phyloP scores from a whole-genome alignment of 2,888 invertebrate genomes.

The Craniophora ligustri region DNA sequence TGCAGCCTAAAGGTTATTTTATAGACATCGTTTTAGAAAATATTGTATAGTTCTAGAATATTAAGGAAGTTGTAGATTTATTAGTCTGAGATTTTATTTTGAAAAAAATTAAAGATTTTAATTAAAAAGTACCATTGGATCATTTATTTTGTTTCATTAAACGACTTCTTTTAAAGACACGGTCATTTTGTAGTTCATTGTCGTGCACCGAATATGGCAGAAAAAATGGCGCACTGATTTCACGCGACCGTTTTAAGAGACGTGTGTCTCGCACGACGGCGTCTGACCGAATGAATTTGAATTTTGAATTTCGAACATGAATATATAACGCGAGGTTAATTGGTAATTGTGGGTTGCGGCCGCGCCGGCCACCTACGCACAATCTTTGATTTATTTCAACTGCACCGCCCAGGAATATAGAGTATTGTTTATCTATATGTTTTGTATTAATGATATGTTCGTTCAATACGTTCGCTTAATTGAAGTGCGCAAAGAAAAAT shows the following conservation, averaged over 20 bases:
- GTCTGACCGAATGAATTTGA: constrained; percentile 73
- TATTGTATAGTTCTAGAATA: constrained; percentile 2
- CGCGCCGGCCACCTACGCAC: constrained; percentile 79
- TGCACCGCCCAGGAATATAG: constrained; percentile 73
- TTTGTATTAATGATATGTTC: constrained; percentile 47
- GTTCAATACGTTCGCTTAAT: constrained; percentile 53
- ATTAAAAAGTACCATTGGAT: constrained; percentile 60
- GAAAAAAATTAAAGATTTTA: constrained; percentile 57
- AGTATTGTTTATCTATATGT: constrained; percentile 72
- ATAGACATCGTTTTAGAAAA: constrained; percentile 22
- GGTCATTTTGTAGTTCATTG: background rate
- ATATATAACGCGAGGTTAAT: constrained; percentile 78
- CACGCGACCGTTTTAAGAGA: constrained; percentile 66
- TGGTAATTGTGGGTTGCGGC: constrained; percentile 79
- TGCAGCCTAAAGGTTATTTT: constrained; percentile 49
- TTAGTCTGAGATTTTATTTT: constrained; percentile 62
- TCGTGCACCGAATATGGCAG: background rate
- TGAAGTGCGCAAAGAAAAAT: constrained; percentile 47
- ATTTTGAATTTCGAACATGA: constrained; percentile 67
- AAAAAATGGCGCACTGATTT: constrained; percentile 55
- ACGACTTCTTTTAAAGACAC: constrained; percentile 4
- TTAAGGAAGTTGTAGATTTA: constrained; percentile 38
- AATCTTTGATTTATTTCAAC: constrained; percentile 77
- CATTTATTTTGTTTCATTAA: constrained; percentile 30
- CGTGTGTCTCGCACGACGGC: constrained; percentile 61